Conservation (phyloP, 1,140 invertebrate species). For the Phortica variegata region DNA sequence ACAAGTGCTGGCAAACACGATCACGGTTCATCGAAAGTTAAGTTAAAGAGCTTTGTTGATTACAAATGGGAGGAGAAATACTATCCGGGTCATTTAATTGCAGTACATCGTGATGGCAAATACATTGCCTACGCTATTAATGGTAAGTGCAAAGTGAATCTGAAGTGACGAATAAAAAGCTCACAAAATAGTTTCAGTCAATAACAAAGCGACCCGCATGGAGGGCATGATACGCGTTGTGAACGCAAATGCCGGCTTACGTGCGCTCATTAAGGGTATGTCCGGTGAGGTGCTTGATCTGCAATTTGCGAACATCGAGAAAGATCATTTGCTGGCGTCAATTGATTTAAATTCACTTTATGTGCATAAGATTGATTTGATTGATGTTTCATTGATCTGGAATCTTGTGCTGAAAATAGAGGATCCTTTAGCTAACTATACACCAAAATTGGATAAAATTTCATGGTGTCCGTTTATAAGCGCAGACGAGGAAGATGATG, state of each 20-base stretch:
- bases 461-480: constrained; percentile 92
- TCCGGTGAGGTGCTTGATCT: constrained; percentile 82
- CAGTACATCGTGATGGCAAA: constrained; percentile 81
- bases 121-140: constrained; percentile 89
- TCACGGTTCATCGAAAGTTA: constrained; percentile 84
- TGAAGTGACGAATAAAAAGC: background rate
- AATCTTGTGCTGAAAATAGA: constrained; percentile 61
- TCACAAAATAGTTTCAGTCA: constrained; percentile 25
- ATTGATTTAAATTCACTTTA: constrained; percentile 81
- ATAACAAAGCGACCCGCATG: constrained; percentile 52
- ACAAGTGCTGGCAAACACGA: constrained; percentile 69
- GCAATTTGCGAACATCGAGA: constrained; percentile 79
- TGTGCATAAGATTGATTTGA: constrained; percentile 74
- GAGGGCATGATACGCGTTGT: constrained; percentile 82
- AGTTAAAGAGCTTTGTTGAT: constrained; percentile 86
- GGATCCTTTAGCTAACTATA: constrained; percentile 45
- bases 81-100: constrained; percentile 83
- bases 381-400: constrained; percentile 62
- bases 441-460: constrained; percentile 58
- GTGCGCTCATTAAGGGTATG: constrained; percentile 84
- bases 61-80: constrained; percentile 89
- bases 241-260: constrained; percentile 70
- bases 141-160: constrained; percentile 61
- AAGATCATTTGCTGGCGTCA: constrained; percentile 77
- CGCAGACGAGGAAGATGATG: constrained; percentile 63